phyloP scores from a whole-genome alignment of 2,113 vertebrate genomes.

The Neolamprologus brichardi region DNA sequence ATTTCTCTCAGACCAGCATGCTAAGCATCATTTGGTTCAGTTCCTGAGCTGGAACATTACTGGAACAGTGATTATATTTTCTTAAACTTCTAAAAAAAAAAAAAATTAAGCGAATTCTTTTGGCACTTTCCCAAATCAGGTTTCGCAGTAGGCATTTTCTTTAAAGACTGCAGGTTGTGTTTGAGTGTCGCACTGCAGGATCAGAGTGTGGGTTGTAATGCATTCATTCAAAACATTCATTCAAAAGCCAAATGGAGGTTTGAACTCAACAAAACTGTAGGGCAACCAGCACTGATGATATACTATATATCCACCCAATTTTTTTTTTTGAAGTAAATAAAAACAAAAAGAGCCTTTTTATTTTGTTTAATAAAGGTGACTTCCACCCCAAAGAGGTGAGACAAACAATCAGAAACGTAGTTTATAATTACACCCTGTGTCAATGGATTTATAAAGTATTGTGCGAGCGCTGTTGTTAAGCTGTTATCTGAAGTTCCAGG shows the following conservation, averaged over 20 bases:
- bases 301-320: not conserved
- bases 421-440: not conserved
- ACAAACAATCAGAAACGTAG: not conserved
- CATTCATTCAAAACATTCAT: slow-evolving; percentile 34
- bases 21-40: not conserved
- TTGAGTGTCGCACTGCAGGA: not conserved
- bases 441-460: not conserved
- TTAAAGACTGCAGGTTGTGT: not conserved
- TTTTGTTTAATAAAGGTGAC: not conserved
- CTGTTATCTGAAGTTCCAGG: not conserved
- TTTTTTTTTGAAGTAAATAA: not conserved
- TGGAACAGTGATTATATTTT: not conserved
- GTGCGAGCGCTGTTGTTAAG: not conserved
- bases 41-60: not conserved
- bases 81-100: not conserved
- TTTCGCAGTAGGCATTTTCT: not conserved
- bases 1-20: not conserved
- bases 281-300: not conserved
- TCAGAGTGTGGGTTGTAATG: slow-evolving; percentile 6
- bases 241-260: slow-evolving; percentile 27
- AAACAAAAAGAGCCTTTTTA: not conserved
- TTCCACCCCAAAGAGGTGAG: not conserved
- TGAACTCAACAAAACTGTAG: not conserved
- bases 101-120: not conserved
- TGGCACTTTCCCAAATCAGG: not conserved